Evolutionary conservation across 2,888 invertebrate genomes (phyloP).

Genomic region (Bursaphelenchus okinawaensis): DNA sequence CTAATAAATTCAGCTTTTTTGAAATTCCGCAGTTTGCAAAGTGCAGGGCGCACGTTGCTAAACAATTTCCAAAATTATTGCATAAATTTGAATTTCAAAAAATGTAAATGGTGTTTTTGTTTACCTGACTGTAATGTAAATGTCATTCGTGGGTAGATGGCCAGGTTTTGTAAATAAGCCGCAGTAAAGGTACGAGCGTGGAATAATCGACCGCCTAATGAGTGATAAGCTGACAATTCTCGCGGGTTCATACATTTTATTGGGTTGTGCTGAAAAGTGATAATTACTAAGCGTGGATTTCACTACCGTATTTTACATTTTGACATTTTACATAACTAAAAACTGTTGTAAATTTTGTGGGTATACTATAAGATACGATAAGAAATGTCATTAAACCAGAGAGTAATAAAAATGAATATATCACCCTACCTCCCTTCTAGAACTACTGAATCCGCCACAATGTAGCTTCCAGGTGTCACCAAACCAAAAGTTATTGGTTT

Average conservation of each 20-base stretch:
- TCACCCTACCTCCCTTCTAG: conserved; percentile 12
- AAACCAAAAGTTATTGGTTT: conserved; percentile 36
- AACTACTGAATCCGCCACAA: conserved; percentile 17
- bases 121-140: conserved; percentile 40
- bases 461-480: conserved; percentile 35
- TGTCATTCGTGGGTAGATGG: conserved; percentile 46
- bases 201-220: conserved; percentile 38
- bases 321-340: conserved; percentile 6
- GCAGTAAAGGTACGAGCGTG: conserved; percentile 52
- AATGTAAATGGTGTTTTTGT: background rate
- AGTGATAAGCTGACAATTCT: conserved; percentile 26
- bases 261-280: conserved; percentile 25
- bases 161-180: conserved; percentile 46
- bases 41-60: no score
- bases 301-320: no score
- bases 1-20: no score
- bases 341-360: background rate
- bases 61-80: no score
- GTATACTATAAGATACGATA: background rate
- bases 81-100: no score
- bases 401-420: conserved; percentile 16
- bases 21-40: no score
- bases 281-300: no score
- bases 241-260: conserved; percentile 34
- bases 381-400: background rate